These are phyloP conservation scores for Drosophila parabipectinata DNA, from an alignment of 1,140 invertebrate species.

Conservation along the genomic window DNA sequence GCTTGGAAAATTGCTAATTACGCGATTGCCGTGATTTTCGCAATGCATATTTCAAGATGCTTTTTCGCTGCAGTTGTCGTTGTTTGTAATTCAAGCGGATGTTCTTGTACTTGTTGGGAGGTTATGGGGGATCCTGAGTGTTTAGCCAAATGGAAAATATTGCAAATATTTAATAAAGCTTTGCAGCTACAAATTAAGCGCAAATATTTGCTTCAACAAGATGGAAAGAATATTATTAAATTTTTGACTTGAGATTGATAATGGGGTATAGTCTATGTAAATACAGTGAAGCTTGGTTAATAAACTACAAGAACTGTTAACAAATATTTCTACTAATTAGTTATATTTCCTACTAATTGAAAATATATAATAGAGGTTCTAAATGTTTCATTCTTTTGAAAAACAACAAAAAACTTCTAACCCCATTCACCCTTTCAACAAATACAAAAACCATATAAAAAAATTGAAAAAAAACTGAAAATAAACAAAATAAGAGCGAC, in stretches of 20 bases:
- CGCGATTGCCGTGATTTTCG: slow-evolving; percentile 54
- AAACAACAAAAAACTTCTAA: neutral
- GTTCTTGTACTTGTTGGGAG: neutral
- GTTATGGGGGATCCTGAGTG: neutral
- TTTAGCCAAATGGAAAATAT: slow-evolving; percentile 36
- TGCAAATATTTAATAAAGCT: slow-evolving; percentile 74
- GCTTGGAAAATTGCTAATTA: slow-evolving; percentile 60
- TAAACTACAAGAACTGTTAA: too few relatives aligned
- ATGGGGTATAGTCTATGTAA: neutral
- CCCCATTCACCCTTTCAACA: slow-evolving; percentile 36
- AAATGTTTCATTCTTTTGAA: neutral
- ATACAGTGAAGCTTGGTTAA: neutral
- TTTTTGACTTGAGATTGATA: neutral
- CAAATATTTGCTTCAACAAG: slow-evolving; percentile 57
- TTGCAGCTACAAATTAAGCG: slow-evolving; percentile 64
- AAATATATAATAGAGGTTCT: neutral
- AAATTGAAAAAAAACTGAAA: slow-evolving; percentile 13
- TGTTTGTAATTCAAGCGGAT: slow-evolving; percentile 30
- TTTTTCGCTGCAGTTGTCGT: slow-evolving; percentile 42
- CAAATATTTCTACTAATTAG: too few relatives aligned
- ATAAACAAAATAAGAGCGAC: slow-evolving; percentile 68
- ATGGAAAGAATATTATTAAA: slow-evolving; percentile 7
- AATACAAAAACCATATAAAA: slow-evolving; percentile 25
- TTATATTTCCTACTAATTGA: too few relatives aligned
- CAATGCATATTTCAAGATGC: slow-evolving; percentile 53